Conservation (phyloP, 2,113 vertebrate genomes). For the Caretta caretta region DNA sequence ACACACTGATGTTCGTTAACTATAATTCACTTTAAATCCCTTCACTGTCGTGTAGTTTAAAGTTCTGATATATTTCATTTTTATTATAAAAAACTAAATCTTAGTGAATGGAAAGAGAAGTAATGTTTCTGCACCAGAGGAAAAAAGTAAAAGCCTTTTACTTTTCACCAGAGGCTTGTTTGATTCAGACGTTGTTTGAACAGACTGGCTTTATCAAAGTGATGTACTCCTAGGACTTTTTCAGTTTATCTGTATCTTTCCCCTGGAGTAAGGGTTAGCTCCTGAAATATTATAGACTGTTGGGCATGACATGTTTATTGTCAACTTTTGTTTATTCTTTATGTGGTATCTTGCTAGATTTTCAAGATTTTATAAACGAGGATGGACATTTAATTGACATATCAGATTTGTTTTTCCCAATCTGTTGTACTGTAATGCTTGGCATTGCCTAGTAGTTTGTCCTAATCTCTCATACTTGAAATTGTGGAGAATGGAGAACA, state of each 20-base stretch:
- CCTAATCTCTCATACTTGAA: not conserved
- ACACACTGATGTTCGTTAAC: not conserved
- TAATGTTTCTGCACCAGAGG: not conserved
- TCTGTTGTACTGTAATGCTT: not conserved
- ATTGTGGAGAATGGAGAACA: not conserved
- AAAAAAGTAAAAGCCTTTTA: not conserved
- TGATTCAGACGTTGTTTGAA: not conserved
- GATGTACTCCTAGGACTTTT: not conserved
- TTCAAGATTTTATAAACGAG: not conserved
- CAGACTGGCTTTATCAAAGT: not conserved
- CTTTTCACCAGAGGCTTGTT: not conserved
- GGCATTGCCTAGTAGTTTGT: accelerated
- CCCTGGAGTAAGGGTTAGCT: not conserved
- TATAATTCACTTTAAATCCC: not conserved
- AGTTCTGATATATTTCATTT: not conserved
- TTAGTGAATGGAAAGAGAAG: not conserved
- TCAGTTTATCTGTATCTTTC: not conserved
- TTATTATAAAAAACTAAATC: not conserved
- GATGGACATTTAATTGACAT: not conserved
- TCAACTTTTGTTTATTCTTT: not conserved
- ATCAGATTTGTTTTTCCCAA: not conserved
- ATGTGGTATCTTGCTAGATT: not conserved
- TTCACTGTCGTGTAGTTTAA: not conserved
- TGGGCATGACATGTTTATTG: not conserved
- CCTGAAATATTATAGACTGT: not conserved